Percentiles rank a stretch among this genome's conserved stretches.
These are phyloP conservation scores for Epirrhoe alternata DNA, from an alignment of 2,888 invertebrate species.

Conservation along the genomic window DNA sequence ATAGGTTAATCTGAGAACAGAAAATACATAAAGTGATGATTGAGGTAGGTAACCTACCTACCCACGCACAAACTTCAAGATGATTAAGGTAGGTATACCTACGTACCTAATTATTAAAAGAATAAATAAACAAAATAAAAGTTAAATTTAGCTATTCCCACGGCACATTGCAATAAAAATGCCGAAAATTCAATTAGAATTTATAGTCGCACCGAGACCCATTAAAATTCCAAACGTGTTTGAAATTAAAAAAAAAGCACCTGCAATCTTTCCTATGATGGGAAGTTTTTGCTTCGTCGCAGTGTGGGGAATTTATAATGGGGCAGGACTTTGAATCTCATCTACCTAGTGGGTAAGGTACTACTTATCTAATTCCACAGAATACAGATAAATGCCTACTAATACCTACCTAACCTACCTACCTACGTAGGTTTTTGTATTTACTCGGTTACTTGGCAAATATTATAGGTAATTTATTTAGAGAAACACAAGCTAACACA, in stretches of 20 bases:
- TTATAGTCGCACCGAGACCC: slow-evolving; percentile 21
- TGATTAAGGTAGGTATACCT: not conserved
- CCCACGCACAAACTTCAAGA: too few relatives aligned
- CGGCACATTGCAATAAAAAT: slow-evolving; percentile 31
- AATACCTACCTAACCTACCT: too few relatives aligned
- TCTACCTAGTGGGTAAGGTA: slow-evolving; percentile 15
- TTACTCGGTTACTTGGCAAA: too few relatives aligned
- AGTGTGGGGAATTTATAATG: slow-evolving; percentile 62
- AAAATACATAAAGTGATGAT: not conserved
- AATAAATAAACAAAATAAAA: too few relatives aligned
- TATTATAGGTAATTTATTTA: too few relatives aligned
- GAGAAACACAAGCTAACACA: too few relatives aligned
- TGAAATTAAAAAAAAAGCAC: slow-evolving; percentile 53
- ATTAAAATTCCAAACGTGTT: slow-evolving; percentile 43
- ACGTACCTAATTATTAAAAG: not conserved
- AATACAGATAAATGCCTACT: too few relatives aligned
- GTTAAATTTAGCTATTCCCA: slow-evolving; percentile 11
- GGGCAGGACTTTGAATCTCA: slow-evolving; percentile 28
- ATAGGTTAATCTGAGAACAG: not conserved
- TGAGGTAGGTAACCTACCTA: not conserved
- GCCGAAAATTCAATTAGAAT: slow-evolving; percentile 29
- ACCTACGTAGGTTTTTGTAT: too few relatives aligned
- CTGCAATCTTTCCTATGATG: slow-evolving; percentile 50
- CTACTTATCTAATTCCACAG: too few relatives aligned
- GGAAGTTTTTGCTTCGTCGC: slow-evolving; percentile 54